Percentiles rank a stretch among this genome's conserved stretches.
Evolutionary conservation across 2,797 vertebrate genomes (phyloP).

Genomic region (Podarcis lilfordi): DNA sequence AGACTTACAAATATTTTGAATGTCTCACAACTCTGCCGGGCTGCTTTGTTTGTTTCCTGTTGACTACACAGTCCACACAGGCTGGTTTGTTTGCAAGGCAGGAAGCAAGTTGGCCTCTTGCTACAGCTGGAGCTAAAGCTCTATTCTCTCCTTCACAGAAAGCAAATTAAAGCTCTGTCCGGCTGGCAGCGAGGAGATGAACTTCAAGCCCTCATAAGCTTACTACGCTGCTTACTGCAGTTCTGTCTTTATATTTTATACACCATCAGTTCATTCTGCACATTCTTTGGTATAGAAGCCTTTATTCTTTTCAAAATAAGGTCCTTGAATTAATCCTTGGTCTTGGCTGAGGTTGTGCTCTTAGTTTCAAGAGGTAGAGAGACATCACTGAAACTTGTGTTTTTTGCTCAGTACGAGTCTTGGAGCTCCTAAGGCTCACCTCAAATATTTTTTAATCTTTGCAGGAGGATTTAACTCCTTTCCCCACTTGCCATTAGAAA

Average conservation of each 20-base stretch:
- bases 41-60: background rate
- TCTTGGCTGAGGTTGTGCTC: background rate
- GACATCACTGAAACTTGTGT: background rate
- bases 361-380: background rate
- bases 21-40: background rate
- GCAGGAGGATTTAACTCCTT: background rate
- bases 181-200: background rate
- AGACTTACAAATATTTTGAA: slow-evolving; percentile 2
- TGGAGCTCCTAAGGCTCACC: background rate
- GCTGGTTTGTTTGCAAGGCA: background rate
- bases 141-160: background rate
- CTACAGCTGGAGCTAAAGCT: background rate
- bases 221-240: background rate
- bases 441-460: background rate
- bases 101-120: slow-evolving; percentile 1
- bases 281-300: background rate
- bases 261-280: background rate
- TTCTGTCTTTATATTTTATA: background rate
- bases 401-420: background rate
- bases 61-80: background rate
- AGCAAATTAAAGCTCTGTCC: background rate
- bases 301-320: background rate
- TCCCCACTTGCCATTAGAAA: background rate
- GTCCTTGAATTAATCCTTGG: background rate
- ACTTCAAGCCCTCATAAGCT: background rate